Conservation (phyloP, 2,797 vertebrate genomes). For the Fundulus diaphanus region DNA sequence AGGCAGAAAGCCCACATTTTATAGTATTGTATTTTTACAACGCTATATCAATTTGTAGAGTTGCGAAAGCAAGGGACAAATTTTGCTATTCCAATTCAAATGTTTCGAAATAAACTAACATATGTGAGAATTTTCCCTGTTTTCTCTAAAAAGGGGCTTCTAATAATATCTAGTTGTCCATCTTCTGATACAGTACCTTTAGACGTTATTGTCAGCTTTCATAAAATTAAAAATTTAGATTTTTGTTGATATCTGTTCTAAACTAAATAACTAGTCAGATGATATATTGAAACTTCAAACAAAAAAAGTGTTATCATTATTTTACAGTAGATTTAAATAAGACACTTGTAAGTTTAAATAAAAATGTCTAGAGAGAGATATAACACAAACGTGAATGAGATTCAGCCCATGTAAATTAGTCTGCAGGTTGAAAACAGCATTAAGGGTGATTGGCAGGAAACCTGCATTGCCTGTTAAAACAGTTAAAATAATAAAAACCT, state of each 20-base stretch:
- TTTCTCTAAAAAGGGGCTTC: background rate
- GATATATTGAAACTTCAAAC: background rate
- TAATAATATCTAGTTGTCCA: background rate
- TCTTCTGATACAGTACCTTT: background rate
- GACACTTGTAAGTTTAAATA: background rate
- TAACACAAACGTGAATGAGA: background rate
- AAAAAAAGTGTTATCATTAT: background rate
- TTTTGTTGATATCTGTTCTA: background rate
- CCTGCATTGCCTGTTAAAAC: background rate
- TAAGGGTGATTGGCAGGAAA: background rate
- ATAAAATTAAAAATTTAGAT: background rate
- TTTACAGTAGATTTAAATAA: background rate
- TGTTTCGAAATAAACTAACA: background rate
- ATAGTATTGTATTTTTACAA: background rate
- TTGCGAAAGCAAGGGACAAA: background rate
- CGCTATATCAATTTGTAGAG: too few species aligned
- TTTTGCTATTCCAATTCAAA: background rate
- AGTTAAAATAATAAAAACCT: background rate
- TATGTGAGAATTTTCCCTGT: background rate
- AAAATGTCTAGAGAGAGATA: background rate
- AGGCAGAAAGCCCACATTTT: too few species aligned
- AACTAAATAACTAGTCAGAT: background rate
- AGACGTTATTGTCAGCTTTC: background rate
- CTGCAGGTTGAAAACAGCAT: background rate
- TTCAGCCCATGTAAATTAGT: background rate